Conservation (phyloP, 2,888 invertebrate genomes). For the Bhutanitis thaidina region DNA sequence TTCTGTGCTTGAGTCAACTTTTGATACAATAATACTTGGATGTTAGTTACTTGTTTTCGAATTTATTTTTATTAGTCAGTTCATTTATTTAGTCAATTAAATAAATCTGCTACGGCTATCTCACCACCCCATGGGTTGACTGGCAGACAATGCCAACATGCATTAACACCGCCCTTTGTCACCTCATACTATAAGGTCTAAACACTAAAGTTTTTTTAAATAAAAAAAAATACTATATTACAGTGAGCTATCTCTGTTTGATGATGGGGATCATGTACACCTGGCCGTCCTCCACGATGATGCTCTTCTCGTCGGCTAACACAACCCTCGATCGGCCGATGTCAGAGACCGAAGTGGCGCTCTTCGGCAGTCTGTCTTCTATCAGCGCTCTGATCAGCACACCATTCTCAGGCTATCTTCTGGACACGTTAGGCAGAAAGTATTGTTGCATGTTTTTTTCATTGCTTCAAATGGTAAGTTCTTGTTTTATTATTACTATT, state of each 20-base stretch:
- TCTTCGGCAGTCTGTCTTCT: constrained; percentile 51
- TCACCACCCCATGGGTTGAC: no score
- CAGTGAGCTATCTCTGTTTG: constrained; percentile 46
- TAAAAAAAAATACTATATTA: no score
- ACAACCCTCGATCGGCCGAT: constrained; percentile 55
- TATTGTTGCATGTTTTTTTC: constrained; percentile 35
- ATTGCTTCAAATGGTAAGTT: constrained; percentile 43
- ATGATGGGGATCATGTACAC: constrained; percentile 49
- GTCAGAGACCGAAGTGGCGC: constrained; percentile 43
- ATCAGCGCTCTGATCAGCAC: constrained; percentile 47
- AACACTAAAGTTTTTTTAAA: no score
- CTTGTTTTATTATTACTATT: not conserved
- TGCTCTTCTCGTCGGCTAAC: constrained; percentile 47
- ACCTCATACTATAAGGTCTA: no score
- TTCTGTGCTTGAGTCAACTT: no score
- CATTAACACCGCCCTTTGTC: no score
- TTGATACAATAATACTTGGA: no score
- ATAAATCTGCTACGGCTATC: no score
- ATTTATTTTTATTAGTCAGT: no score
- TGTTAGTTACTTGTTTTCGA: no score
- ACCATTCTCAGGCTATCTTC: constrained; percentile 36
- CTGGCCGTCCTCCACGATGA: constrained; percentile 55
- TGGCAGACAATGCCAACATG: no score
- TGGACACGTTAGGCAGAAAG: constrained; percentile 53
- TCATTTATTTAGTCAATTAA: no score